A percentile compares a stretch with the other conserved stretches of the same genome.
These are phyloP conservation scores for Anguilla marmorata DNA, from an alignment of 2,797 vertebrate genomes.

Conservation along the genomic window DNA sequence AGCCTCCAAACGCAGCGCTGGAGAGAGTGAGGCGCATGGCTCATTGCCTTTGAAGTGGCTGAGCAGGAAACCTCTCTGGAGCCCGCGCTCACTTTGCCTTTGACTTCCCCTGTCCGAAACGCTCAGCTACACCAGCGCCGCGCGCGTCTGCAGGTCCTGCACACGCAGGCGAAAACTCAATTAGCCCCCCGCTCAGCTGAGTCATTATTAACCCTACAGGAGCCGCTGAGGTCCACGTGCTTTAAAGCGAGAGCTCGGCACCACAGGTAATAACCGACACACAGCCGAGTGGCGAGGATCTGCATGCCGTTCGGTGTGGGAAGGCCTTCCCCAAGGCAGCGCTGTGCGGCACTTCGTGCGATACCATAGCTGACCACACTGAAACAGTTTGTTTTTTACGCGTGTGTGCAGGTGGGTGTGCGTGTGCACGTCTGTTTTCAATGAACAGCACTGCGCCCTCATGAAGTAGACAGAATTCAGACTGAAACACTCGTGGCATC, in stretches of 20 bases:
- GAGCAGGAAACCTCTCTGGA: neutral
- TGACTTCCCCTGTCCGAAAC: neutral
- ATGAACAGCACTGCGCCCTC: neutral
- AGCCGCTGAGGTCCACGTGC: neutral
- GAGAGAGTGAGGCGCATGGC: neutral
- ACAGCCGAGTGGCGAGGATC: neutral
- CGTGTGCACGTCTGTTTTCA: neutral
- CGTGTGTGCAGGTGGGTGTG: too few relatives aligned
- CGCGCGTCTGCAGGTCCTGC: neutral
- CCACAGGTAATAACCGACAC: neutral
- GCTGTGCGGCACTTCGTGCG: neutral
- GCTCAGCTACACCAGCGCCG: neutral
- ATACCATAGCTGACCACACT: neutral
- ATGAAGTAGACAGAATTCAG: neutral
- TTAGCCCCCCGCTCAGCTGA: neutral
- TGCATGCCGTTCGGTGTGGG: neutral
- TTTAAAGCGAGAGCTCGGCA: neutral
- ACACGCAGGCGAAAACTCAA: neutral
- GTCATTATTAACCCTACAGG: neutral
- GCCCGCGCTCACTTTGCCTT: neutral
- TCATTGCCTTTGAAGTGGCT: neutral
- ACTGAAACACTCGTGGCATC: neutral
- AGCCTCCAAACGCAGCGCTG: neutral
- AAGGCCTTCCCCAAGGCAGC: neutral
- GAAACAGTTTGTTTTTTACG: neutral